Conservation (phyloP, 1,140 invertebrate genomes). For the Diploscapter pachys region DNA sequence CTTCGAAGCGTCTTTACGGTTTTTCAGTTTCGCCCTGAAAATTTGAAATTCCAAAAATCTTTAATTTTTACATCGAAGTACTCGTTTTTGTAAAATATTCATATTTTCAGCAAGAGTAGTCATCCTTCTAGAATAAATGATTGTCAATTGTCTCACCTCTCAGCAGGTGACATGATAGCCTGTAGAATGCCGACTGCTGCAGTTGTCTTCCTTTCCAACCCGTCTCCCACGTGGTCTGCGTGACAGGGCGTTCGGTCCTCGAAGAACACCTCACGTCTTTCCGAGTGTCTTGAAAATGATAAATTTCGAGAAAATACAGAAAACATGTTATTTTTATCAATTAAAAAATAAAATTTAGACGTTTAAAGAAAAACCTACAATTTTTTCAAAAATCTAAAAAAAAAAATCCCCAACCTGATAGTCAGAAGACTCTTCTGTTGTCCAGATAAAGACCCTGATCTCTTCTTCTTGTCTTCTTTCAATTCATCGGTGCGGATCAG, state of each 20-base stretch:
- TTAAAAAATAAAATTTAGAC: neutral
- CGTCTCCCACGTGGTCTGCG: constrained; percentile 95
- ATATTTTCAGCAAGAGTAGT: neutral
- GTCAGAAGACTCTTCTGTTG: neutral
- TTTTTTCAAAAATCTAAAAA: neutral
- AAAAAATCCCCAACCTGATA: too few relatives aligned
- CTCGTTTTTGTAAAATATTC: too few relatives aligned
- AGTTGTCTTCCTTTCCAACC: constrained; percentile 85
- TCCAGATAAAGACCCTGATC: constrained; percentile 1
- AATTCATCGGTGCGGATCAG: constrained; percentile 84
- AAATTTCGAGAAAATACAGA: neutral
- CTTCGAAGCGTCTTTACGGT: neutral
- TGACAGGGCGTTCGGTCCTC: constrained; percentile 94
- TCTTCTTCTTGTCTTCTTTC: constrained; percentile 41
- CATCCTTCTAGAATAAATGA: neutral
- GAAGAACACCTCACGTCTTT: constrained; percentile 85
- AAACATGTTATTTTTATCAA: neutral
- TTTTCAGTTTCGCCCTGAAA: neutral
- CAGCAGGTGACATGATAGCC: constrained; percentile 70
- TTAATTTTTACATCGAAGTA: neutral
- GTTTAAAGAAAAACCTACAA: too few relatives aligned
- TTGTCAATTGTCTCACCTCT: constrained; percentile 37
- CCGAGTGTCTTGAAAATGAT: constrained; percentile 68
- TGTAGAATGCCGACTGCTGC: constrained; percentile 88
- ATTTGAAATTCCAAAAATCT: constrained; percentile 65